Base-by-base conservation (phyloP, 2,797 vertebrate genomes). In the Neoniphon sammara region DNA sequence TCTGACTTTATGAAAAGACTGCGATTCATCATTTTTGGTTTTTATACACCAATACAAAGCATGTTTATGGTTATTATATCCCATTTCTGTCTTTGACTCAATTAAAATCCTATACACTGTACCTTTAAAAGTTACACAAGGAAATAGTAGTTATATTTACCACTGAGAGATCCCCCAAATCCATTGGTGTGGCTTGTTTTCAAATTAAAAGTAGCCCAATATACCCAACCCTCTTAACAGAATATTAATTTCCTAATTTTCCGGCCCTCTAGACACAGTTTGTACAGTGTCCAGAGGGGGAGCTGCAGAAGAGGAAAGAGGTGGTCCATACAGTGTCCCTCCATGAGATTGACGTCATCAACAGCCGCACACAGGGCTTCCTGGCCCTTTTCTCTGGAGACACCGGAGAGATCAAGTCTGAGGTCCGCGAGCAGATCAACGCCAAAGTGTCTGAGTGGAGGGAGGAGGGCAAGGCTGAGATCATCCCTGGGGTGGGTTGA, bases 371-470 rank as follows among this genome's bases (percentile, higher is more conserved):
- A 0, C 97, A 98, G 87, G 97, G 97, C 76, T 98, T 98, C 90
- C 92, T 98, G 18, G 97, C 97, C 0, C 94, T 98, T 0, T 98
- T 98, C 88, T 98, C 97, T 0, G 97, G 97, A 21, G 97, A 98
- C 92, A 98, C 97, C 0, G 97, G 97, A 5, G 97, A 98, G 89
- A 98, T 98, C 80, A 97, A 98, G 87, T 95, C 96, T 0, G 97
- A 98, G 81, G 96, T 98, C 36, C 95, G 97, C 0, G 97, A 98
- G 83, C 97, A 98, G 92, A 98, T 98, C 84, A 98, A 98, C 2
- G 96, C 97, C 77, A 98, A 98, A 86, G 97, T 98, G 74, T 97
- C 96, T 0, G 97, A 98, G 84, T 98, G 97, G 97, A 94, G 97
- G 12, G 97, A 98, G 85, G 97, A 98, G 68, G 97, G 97, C 75